Conservation (phyloP, 2,113 vertebrate genomes). For the Lepus europaeus region DNA sequence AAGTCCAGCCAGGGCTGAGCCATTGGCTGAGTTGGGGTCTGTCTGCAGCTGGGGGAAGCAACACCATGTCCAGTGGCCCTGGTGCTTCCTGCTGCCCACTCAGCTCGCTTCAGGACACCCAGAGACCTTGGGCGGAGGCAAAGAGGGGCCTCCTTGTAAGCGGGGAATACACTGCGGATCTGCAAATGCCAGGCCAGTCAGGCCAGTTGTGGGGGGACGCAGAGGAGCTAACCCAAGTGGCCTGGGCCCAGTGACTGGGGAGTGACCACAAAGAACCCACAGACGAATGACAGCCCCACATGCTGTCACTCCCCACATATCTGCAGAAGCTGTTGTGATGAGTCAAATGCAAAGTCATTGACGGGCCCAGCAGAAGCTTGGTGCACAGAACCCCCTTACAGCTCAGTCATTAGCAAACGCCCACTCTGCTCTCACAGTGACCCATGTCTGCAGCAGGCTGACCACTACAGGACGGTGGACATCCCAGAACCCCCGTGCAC, state of each 20-base stretch:
- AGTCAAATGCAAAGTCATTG: constrained; percentile 3
- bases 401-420: neutral
- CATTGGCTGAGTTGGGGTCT: neutral
- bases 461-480: neutral
- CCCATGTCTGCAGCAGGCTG: neutral
- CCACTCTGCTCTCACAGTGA: accelerated
- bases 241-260: neutral
- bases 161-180: too few relatives aligned
- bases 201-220: neutral
- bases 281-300: neutral
- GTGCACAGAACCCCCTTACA: neutral
- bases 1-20: neutral
- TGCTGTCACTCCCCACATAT: neutral
- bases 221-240: neutral
- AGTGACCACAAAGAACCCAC: neutral
- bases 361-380: neutral
- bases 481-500: neutral
- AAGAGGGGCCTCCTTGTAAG: neutral
- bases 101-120: neutral
- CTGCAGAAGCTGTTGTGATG: neutral
- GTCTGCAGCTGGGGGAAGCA: neutral
- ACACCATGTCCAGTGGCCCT: neutral
- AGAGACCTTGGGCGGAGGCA: neutral
- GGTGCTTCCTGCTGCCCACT: neutral
- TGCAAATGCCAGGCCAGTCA: neutral